Evolutionary conservation across 2,888 invertebrate species (phyloP).

Genomic region (Pyrochroa serraticornis): DNA sequence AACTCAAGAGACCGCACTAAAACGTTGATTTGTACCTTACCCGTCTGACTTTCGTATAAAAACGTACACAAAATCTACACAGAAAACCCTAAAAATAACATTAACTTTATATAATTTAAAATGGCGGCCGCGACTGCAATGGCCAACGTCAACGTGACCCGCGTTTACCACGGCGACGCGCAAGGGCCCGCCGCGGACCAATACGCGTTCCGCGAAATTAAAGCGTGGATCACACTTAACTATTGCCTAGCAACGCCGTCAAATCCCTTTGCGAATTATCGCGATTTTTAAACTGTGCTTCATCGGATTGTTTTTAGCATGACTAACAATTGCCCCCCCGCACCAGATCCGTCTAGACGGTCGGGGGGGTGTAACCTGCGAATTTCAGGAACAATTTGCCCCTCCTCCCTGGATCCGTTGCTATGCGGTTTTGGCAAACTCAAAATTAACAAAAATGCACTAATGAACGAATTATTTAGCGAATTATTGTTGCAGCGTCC

Average conservation of each 20-base stretch:
- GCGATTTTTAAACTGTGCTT: background rate
- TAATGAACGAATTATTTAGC: too few species aligned
- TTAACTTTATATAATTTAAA: slow-evolving; percentile 46
- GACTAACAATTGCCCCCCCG: too few species aligned
- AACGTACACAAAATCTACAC: slow-evolving; percentile 42
- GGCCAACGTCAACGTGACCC: slow-evolving; percentile 63
- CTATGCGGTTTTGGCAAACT: slow-evolving; percentile 13
- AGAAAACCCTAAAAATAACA: slow-evolving; percentile 45
- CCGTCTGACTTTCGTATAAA: slow-evolving; percentile 13
- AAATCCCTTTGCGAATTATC: background rate
- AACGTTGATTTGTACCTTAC: slow-evolving; percentile 2
- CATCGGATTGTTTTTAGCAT: too few species aligned
- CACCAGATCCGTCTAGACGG: background rate
- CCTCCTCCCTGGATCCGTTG: slow-evolving; percentile 4
- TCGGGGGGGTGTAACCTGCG: background rate
- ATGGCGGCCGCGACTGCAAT: slow-evolving; percentile 52
- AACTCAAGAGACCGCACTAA: too few species aligned
- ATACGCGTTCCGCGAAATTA: slow-evolving; percentile 34
- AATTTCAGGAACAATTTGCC: too few species aligned
- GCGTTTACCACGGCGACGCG: slow-evolving; percentile 81
- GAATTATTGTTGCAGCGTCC: background rate
- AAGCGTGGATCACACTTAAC: slow-evolving; percentile 25
- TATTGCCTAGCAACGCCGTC: background rate
- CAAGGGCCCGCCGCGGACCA: slow-evolving; percentile 63
- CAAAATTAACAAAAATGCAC: too few species aligned